Conservation (phyloP, 2,113 vertebrate species). For the Tenrec ecaudatus region DNA sequence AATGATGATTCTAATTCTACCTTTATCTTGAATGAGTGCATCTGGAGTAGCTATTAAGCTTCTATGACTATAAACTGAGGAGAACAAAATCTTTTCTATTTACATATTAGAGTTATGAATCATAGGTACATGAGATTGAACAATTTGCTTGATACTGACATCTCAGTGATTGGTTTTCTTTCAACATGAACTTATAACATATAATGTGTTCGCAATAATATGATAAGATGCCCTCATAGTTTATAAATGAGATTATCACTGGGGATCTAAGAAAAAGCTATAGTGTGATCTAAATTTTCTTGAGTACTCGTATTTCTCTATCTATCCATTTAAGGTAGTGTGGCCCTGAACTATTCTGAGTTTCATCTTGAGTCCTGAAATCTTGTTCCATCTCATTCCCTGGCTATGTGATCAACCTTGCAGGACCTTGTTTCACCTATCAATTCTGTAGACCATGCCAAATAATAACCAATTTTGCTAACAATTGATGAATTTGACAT, state of each 20-base stretch:
- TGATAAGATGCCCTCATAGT: background rate
- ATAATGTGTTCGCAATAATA: background rate
- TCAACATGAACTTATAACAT: background rate
- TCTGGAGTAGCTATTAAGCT: background rate
- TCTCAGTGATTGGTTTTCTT: conserved; percentile 37
- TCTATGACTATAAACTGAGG: background rate
- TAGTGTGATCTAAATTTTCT: background rate
- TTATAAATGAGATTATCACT: background rate
- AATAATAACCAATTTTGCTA: conserved; percentile 16
- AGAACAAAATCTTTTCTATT: background rate
- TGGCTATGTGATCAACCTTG: background rate
- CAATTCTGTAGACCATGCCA: background rate
- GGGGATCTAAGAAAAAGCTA: background rate
- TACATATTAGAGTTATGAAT: background rate
- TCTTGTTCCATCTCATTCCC: background rate
- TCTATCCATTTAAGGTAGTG: background rate
- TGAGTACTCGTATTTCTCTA: background rate
- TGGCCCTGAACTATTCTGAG: no score
- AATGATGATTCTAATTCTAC: background rate
- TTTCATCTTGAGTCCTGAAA: background rate
- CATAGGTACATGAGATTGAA: background rate
- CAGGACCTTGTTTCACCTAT: background rate
- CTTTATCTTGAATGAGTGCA: background rate
- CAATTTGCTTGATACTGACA: conserved; percentile 52
- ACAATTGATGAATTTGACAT: background rate